Base-by-base conservation (phyloP, 2,797 vertebrate species). In the Paedocypris micromegethes region DNA sequence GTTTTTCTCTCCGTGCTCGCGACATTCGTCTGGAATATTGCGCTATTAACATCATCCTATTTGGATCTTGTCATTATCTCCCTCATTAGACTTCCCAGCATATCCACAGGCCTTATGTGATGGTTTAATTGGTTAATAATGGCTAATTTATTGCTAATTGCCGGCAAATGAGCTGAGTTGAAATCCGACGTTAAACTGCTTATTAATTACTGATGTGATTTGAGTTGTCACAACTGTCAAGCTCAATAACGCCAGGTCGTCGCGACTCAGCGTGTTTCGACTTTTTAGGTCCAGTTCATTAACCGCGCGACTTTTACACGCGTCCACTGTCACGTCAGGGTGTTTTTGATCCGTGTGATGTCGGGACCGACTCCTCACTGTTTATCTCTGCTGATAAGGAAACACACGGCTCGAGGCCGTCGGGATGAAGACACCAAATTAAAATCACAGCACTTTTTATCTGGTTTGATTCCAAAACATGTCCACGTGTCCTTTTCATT, bases 171-270 rank as follows among this genome's bases (percentile, higher is more conserved):
- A 66, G 54, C 55, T 60, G 50, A 49, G 68, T 46, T 63, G 55
- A 56, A 70, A 63, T 51, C 55, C 49, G 59, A 70, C 63, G 51
- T 70, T 68, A 46, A 55, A 67, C 47, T 53, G 39, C 60, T 57
- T 68, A 63, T 68, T 77, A 74, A 68, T 74, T 49, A 50, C 58
- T 61, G 52, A 62, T 53, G 53, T 72, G 56, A 66, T 60, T 60
- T 51, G 42, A 64, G 53, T 66, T 74, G 69, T 69, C 54, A 68
- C 63, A 47, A 49, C 56, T 66, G 56, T 74, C 44, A 74, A 51
- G 57, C 62, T 60, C 9, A 1, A 66, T 65, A 68, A 70, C 51
- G 50, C 53, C 6, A 56, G 47, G 38, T 58, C 46, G 43, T 9
- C 39, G 60, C 57, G 51, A 66, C 57, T 57, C 8, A 61, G 52